These are phyloP conservation scores for Rynchops niger DNA, from an alignment of 2,113 vertebrate genomes.

Conservation along the genomic window DNA sequence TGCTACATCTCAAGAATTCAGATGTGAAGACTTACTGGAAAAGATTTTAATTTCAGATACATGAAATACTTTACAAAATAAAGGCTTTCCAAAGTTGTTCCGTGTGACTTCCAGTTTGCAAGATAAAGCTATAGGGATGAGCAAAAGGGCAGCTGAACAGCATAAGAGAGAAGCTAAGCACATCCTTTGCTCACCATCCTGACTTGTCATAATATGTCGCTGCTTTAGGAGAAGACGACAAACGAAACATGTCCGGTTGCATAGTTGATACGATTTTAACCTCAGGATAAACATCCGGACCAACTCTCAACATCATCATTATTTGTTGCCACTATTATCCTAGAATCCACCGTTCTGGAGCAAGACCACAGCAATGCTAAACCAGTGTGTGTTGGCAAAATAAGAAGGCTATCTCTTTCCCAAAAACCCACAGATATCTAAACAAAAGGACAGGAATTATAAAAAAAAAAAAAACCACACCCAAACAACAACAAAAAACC, in stretches of 20 bases:
- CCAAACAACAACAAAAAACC: not conserved
- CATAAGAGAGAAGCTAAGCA: not conserved
- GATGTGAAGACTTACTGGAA: not conserved
- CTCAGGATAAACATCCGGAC: conserved; percentile 51
- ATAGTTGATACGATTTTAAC: conserved; percentile 9
- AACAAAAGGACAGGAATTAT: not conserved
- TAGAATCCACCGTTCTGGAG: not conserved
- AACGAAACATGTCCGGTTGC: not conserved
- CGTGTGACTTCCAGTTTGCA: not conserved
- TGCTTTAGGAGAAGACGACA: conserved; percentile 16
- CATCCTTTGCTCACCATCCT: not conserved
- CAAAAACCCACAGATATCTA: not conserved
- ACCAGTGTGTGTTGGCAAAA: not conserved
- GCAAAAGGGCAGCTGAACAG: not conserved
- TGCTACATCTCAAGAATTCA: not conserved
- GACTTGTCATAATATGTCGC: not conserved
- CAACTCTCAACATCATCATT: not conserved
- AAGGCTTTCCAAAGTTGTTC: not conserved
- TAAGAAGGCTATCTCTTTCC: not conserved
- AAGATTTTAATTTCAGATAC: not conserved
- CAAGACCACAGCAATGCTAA: not conserved
- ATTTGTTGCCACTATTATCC: not conserved
- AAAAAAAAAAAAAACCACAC: no score
- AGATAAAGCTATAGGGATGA: not conserved
- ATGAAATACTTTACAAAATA: not conserved